These are phyloP conservation scores for Himantopus leucocephalus DNA, from an alignment of 2,113 vertebrate species.

Conservation along the genomic window DNA sequence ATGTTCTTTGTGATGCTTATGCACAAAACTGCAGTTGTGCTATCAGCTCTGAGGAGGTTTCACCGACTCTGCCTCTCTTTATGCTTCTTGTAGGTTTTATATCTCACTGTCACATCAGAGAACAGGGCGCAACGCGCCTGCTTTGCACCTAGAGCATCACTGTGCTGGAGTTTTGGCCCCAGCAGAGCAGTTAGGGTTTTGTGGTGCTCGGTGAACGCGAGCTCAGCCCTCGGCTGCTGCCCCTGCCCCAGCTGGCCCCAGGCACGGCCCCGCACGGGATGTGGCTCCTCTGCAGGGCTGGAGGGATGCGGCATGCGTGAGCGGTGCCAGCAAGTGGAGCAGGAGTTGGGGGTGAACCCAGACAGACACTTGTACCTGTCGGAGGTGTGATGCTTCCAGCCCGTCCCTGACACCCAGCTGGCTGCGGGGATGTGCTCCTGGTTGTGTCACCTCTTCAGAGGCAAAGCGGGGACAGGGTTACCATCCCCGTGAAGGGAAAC, in stretches of 20 bases:
- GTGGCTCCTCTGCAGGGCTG: not conserved
- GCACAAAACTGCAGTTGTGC: not conserved
- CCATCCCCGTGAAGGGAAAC: not conserved
- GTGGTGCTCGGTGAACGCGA: not conserved
- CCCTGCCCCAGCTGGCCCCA: not conserved
- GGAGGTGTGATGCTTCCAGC: not conserved
- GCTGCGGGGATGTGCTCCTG: not conserved
- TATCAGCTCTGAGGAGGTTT: not conserved
- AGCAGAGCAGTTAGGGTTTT: not conserved
- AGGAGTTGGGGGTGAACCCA: not conserved
- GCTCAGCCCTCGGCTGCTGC: not conserved
- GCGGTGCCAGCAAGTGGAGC: accelerated
- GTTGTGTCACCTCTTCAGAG: not conserved
- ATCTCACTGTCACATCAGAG: not conserved
- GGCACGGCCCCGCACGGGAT: not conserved
- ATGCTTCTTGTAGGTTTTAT: not conserved
- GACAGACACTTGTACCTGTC: no score
- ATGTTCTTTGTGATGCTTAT: not conserved
- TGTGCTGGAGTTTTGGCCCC: not conserved
- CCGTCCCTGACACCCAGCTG: not conserved
- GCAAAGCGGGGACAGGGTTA: not conserved
- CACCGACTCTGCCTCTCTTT: not conserved
- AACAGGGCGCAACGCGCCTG: not conserved
- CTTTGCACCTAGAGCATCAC: not conserved
- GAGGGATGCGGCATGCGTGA: accelerated